phyloP scores from a whole-genome alignment of 2,113 vertebrate species.

The Macroglossus sobrinus region DNA sequence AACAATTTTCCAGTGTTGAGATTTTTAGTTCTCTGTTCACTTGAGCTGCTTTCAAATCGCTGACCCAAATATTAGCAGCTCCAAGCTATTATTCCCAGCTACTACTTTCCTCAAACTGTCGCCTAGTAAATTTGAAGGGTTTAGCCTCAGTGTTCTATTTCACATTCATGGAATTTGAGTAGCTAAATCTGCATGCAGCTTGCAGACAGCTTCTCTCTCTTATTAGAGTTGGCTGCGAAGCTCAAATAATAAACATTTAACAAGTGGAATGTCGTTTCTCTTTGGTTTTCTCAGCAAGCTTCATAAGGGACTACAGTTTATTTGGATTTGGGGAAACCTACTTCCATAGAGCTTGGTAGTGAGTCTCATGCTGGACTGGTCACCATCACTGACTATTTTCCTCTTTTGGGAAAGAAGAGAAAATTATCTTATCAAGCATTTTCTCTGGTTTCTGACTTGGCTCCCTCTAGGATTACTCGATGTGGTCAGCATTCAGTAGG shows the following conservation, averaged over 20 bases:
- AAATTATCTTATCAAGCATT: conserved; percentile 60
- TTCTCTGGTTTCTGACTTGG: conserved; percentile 48
- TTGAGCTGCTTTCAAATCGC: conserved; percentile 55
- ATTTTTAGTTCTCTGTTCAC: conserved; percentile 40
- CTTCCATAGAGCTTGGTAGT: conserved; percentile 12
- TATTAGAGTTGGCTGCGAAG: conserved; percentile 70
- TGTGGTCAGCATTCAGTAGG: conserved; percentile 26
- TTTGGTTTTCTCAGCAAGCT: conserved; percentile 65
- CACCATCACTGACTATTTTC: conserved; percentile 27
- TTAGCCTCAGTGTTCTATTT: conserved; percentile 51
- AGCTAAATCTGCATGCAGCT: conserved; percentile 50
- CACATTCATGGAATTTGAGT: conserved; percentile 53
- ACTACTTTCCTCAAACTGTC: neutral
- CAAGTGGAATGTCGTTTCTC: conserved; percentile 67
- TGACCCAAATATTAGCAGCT: conserved; percentile 15
- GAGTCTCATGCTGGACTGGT: neutral
- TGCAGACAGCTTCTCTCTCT: conserved; percentile 60
- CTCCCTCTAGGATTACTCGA: conserved; percentile 15
- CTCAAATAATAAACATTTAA: conserved; percentile 71
- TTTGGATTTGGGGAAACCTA: conserved; percentile 51
- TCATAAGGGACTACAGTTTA: conserved; percentile 59
- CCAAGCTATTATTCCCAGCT: conserved; percentile 2
- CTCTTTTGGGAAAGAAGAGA: conserved; percentile 33
- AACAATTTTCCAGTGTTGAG: neutral
- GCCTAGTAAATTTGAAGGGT: conserved; percentile 32